Percentiles rank a stretch among this genome's conserved stretches.
phyloP scores from a whole-genome alignment of 2,113 vertebrate genomes.

The Scolopax mira region DNA sequence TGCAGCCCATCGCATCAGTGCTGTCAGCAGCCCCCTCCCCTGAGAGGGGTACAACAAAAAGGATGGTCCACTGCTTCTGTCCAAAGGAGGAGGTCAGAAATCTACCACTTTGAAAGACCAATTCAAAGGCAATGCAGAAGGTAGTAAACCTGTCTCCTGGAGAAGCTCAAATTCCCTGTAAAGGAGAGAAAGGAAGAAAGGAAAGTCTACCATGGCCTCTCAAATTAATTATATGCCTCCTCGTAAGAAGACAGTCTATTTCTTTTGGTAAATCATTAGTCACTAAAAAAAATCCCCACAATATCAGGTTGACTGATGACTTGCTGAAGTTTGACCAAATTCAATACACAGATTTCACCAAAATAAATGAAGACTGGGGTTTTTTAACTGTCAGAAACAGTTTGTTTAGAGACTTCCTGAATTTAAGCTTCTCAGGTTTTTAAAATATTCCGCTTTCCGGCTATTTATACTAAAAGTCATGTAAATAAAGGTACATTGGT shows the following conservation, averaged over 20 bases:
- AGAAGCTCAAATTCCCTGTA: neutral
- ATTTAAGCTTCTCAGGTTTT: neutral
- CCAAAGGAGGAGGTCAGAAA: neutral
- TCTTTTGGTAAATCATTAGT: slow-evolving; percentile 12
- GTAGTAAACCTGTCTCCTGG: neutral
- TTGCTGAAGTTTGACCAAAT: neutral
- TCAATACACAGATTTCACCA: neutral
- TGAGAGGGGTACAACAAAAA: neutral
- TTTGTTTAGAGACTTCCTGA: slow-evolving; percentile 3
- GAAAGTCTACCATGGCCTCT: neutral
- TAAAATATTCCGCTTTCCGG: neutral
- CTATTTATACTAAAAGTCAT: neutral
- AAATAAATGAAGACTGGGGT: neutral
- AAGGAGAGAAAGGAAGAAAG: neutral
- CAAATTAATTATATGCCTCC: neutral
- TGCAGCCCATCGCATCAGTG: rapidly evolving
- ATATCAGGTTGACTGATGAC: neutral
- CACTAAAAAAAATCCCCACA: rapidly evolving
- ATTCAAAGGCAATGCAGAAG: neutral
- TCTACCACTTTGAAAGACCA: neutral
- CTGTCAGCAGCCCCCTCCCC: neutral
- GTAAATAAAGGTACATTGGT: neutral
- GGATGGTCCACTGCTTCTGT: neutral
- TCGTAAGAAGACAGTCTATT: neutral
- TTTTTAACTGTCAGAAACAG: neutral